Evolutionary conservation across 2,113 vertebrate genomes (phyloP).

Genomic region (zebrafish (Danio rerio)): DNA sequence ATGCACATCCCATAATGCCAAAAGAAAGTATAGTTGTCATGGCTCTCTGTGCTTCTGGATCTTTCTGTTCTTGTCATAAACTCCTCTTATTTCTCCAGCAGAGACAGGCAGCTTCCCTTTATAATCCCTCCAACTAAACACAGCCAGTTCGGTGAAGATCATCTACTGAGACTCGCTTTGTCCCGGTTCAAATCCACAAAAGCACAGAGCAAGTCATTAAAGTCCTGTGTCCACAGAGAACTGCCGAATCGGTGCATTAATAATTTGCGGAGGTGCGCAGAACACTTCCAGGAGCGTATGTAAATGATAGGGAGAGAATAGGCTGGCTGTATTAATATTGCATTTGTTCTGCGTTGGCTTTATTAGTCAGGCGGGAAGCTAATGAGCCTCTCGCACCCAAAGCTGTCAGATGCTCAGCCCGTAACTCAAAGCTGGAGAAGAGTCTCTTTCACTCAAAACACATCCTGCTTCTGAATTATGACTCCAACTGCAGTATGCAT

Average conservation of each 20-base stretch:
- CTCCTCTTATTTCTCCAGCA: conserved; percentile 23
- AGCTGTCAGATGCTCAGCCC: conserved; percentile 73
- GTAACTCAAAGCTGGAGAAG: conserved; percentile 6
- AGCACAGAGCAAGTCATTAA: conserved; percentile 50
- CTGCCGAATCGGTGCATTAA: conserved; percentile 65
- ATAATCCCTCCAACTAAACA: background rate
- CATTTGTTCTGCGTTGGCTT: conserved; percentile 66
- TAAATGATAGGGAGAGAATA: conserved; percentile 68
- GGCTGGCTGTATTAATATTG: conserved; percentile 73
- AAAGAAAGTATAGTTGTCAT: conserved; percentile 1
- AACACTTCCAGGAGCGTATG: conserved; percentile 65
- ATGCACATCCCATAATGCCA: conserved; percentile 18
- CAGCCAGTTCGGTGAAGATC: conserved; percentile 1
- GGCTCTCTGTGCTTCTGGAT: conserved; percentile 23
- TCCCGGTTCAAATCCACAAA: conserved; percentile 13
- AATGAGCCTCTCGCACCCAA: conserved; percentile 68
- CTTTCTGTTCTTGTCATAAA: conserved; percentile 3
- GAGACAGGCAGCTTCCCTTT: background rate
- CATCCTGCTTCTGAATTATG: conserved; percentile 19
- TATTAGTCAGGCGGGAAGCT: conserved; percentile 69
- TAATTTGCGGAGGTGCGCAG: conserved; percentile 69
- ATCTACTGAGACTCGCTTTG: conserved; percentile 25
- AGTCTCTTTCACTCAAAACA: conserved; percentile 41
- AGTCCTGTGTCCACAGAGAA: conserved; percentile 39
- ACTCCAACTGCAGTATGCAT: background rate